Conservation (phyloP, 2,797 vertebrate genomes). For the Melanotaenia boesemani region DNA sequence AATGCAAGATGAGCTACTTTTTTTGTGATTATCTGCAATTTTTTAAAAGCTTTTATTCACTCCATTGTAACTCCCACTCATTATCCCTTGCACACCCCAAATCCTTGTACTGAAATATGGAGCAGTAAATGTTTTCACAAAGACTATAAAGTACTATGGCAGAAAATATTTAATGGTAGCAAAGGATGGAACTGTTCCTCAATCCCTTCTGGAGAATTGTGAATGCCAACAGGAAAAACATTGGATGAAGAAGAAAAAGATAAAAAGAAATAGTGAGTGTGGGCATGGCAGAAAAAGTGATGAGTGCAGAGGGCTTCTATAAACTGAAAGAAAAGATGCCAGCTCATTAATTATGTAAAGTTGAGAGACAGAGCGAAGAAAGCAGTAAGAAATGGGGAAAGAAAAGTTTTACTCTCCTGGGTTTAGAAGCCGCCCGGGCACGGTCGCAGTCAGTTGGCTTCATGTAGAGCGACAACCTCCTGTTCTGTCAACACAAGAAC, state of each 20-base stretch:
- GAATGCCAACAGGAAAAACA: slow-evolving; percentile 62
- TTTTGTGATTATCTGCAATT: slow-evolving; percentile 58
- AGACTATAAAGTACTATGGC: slow-evolving; percentile 55
- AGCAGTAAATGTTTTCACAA: slow-evolving; percentile 55
- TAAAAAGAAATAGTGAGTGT: slow-evolving; percentile 43
- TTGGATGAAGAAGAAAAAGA: slow-evolving; percentile 56
- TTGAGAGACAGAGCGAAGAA: slow-evolving; percentile 57
- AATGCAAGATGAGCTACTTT: slow-evolving; percentile 71
- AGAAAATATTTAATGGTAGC: slow-evolving; percentile 51
- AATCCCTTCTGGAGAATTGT: slow-evolving; percentile 54
- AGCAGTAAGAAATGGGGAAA: slow-evolving; percentile 42
- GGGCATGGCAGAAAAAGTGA: slow-evolving; percentile 51
- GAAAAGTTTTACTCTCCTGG: slow-evolving; percentile 45
- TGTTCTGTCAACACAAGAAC: slow-evolving; percentile 61
- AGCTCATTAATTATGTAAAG: slow-evolving; percentile 75
- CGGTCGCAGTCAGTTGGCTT: slow-evolving; percentile 45
- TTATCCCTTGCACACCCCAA: slow-evolving; percentile 53
- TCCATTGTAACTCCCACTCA: slow-evolving; percentile 59
- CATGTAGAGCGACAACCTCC: slow-evolving; percentile 58
- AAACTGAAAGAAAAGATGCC: slow-evolving; percentile 64
- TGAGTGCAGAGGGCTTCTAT: slow-evolving; percentile 38
- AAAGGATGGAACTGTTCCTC: slow-evolving; percentile 49
- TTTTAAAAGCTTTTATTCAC: slow-evolving; percentile 57
- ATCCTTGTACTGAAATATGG: slow-evolving; percentile 59
- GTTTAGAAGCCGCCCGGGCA: slow-evolving; percentile 38